Evolutionary conservation across 2,113 vertebrate species (phyloP).

Genomic region (Fulica atra): DNA sequence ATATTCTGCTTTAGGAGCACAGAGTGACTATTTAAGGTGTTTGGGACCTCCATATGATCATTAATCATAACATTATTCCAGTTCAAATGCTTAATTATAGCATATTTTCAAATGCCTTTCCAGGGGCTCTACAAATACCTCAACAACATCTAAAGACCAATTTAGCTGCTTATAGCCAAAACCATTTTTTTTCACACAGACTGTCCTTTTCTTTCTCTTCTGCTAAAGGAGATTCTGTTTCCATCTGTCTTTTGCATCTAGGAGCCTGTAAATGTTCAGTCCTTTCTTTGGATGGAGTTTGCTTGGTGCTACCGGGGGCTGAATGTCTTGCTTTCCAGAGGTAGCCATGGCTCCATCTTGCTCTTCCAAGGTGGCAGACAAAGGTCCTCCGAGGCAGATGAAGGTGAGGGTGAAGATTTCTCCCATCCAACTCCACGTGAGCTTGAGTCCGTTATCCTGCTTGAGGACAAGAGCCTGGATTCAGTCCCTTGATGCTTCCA

Average conservation of each 20-base stretch:
- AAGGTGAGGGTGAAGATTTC: not conserved
- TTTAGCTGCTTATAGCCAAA: constrained; percentile 11
- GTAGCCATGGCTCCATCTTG: not conserved
- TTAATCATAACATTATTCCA: constrained; percentile 63
- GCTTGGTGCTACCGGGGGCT: not conserved
- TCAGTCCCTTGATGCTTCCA: not conserved
- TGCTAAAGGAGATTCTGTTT: not conserved
- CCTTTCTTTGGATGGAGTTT: not conserved
- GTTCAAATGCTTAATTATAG: constrained; percentile 46
- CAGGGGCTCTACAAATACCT: constrained; percentile 46
- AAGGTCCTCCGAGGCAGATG: not conserved
- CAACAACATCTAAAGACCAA: not conserved
- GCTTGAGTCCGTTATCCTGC: not conserved
- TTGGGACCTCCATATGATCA: constrained; percentile 32
- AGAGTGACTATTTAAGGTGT: constrained; percentile 41
- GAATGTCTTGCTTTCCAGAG: not conserved
- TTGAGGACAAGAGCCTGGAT: not conserved
- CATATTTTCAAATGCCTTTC: constrained; percentile 32
- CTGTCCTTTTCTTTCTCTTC: not conserved
- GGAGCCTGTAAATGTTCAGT: not conserved
- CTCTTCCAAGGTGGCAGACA: not conserved
- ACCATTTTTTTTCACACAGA: not conserved
- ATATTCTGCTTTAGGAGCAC: constrained; percentile 29
- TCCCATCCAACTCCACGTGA: not conserved
- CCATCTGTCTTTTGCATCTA: not conserved